Evolutionary conservation across 2,113 vertebrate genomes (phyloP), one percentile per base, ranked within the genome.

Genomic region (Corapipo altera): DNA sequence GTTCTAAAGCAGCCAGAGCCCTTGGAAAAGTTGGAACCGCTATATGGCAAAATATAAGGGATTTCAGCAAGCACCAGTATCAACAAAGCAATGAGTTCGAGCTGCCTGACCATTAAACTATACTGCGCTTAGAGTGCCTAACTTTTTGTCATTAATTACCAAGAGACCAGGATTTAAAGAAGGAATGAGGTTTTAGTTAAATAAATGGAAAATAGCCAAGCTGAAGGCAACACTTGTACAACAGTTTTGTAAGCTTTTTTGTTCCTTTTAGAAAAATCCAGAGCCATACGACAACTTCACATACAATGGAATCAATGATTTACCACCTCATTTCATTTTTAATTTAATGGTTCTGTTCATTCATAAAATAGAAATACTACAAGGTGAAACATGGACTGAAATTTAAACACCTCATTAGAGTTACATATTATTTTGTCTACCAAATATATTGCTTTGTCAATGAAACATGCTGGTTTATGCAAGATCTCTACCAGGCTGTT

Each of bases 371-470:
- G 88, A 97, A 95, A 97, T 89, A 95, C 88, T 96, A 97, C 96
- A 96, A 96, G 90, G 95, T 97, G 78, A 96, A 96, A 92, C 96
- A 96, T 35, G 43, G 87, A 78, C 91, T 95, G 96, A 93, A 97
- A 97, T 96, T 96, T 97, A 96, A 97, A 95, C 93, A 96, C 89
- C 95, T 97, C 96, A 94, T 97, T 97, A 97, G 96, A 92, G 92
- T 95, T 96, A 95, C 85, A 91, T 92, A 95, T 95, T 94, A 94
- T 96, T 95, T 95, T 91, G 73, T 83, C 95, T 91, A 91, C 74
- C 83, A 94, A 97, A 97, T 93, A 74, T 94, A 97, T 96, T 93
- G 85, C 95, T 96, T 95, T 92, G 89, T 94, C 96, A 95, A 95
- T 95, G 94, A 88, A 97, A 96, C 93, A 93, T 30, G 64, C 93